Conservation (phyloP, 2,888 invertebrate species). For the Agrenia bidenticulata region DNA sequence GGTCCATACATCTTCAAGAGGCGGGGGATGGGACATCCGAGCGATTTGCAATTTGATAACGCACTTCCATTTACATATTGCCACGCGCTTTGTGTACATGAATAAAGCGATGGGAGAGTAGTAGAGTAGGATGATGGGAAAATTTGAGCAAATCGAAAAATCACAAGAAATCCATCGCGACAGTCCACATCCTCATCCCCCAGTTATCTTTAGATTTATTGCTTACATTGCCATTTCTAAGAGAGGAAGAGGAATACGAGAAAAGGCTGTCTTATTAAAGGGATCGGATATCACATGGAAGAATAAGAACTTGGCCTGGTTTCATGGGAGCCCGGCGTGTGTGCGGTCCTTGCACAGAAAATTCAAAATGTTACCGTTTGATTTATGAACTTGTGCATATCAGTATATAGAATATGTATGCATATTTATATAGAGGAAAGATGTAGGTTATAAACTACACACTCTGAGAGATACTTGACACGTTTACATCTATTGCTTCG, state of each 20-base stretch:
- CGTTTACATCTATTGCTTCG: no score
- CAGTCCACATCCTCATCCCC: conserved; percentile 8
- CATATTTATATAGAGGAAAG: no score
- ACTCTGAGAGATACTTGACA: no score
- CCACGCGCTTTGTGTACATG: no score
- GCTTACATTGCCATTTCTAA: background rate
- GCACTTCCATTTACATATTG: no score
- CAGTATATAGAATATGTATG: no score
- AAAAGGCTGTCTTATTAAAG: conserved; percentile 9
- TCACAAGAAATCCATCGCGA: conserved; percentile 1
- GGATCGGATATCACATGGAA: conserved; percentile 4
- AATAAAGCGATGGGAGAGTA: no score
- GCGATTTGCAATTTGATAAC: no score
- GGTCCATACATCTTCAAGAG: no score
- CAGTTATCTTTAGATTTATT: conserved; percentile 12
- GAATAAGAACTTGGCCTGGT: conserved; percentile 7
- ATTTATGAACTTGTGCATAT: background rate
- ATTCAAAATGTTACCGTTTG: conserved; percentile 9
- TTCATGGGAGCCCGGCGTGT: background rate
- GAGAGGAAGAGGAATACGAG: conserved; percentile 3
- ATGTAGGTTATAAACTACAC: no score
- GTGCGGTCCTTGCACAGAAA: background rate
- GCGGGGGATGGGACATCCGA: no score
- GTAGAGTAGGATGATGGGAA: no score
- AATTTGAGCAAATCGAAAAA: conserved; percentile 4